Percentiles rank a stretch among this genome's conserved stretches.
phyloP scores from a whole-genome alignment of 2,797 vertebrate species.

The Callimico goeldii region DNA sequence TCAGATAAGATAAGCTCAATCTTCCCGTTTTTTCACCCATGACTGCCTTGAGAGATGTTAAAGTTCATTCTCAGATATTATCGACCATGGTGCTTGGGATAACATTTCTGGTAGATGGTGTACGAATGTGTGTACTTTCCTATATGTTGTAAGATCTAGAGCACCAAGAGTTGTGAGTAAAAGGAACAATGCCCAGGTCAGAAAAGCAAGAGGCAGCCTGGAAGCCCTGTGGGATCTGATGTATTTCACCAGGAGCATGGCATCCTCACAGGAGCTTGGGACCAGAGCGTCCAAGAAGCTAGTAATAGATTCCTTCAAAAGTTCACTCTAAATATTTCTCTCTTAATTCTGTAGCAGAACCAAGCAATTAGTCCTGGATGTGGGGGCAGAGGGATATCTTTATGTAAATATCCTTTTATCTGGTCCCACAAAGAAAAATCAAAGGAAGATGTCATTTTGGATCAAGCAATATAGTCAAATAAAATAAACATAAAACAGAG shows the following conservation, averaged over 20 bases:
- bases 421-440: neutral
- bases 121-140: neutral
- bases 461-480: constrained; percentile 24
- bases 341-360: neutral
- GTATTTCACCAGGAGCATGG: neutral
- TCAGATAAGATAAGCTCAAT: neutral
- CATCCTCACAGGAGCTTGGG: neutral
- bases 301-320: neutral
- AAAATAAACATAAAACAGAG: neutral
- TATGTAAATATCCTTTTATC: neutral
- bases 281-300: neutral
- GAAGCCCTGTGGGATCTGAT: neutral
- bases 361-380: neutral
- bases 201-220: neutral
- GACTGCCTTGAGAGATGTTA: neutral
- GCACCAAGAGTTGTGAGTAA: neutral
- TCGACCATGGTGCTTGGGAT: neutral
- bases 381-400: neutral
- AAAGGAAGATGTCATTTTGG: neutral
- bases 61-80: neutral
- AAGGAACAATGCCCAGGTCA: neutral
- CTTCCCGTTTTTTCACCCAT: neutral
- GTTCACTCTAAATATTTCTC: neutral
- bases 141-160: neutral
- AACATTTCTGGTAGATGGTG: neutral